A percentile compares a stretch with the other conserved stretches of the same genome.
phyloP scores from a whole-genome alignment of 2,888 invertebrate genomes.

The Callimorpha dominula region DNA sequence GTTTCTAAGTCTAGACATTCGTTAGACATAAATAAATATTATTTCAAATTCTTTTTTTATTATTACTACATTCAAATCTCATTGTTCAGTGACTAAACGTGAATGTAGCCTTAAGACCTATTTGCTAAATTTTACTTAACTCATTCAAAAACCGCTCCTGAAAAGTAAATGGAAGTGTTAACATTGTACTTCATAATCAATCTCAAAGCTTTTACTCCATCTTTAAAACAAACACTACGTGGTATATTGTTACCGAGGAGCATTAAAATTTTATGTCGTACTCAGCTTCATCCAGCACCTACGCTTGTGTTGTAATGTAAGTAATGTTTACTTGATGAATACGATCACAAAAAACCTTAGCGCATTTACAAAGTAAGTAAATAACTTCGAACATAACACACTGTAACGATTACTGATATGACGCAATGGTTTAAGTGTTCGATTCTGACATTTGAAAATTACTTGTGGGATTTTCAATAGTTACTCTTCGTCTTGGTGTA shows the following conservation, averaged over 20 bases:
- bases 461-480: background rate
- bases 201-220: background rate
- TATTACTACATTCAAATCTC: no score
- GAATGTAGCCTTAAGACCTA: no score
- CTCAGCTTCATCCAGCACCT: background rate
- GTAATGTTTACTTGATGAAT: no score
- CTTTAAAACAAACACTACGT: background rate
- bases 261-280: conserved; percentile 14
- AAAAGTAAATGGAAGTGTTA: background rate
- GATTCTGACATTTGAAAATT: background rate
- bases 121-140: no score
- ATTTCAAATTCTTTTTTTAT: no score
- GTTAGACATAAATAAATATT: no score
- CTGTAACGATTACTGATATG: background rate
- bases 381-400: no score
- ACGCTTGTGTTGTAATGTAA: background rate
- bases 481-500: background rate
- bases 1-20: no score
- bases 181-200: background rate
- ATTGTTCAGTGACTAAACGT: no score
- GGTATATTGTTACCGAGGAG: conserved; percentile 5
- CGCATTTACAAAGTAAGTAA: background rate
- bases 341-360: background rate
- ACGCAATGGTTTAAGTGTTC: background rate
- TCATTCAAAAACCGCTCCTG: background rate